Evolutionary conservation across 2,113 vertebrate species (phyloP), one percentile per base, ranked within the genome.

Genomic region (Dascyllus trimaculatus): DNA sequence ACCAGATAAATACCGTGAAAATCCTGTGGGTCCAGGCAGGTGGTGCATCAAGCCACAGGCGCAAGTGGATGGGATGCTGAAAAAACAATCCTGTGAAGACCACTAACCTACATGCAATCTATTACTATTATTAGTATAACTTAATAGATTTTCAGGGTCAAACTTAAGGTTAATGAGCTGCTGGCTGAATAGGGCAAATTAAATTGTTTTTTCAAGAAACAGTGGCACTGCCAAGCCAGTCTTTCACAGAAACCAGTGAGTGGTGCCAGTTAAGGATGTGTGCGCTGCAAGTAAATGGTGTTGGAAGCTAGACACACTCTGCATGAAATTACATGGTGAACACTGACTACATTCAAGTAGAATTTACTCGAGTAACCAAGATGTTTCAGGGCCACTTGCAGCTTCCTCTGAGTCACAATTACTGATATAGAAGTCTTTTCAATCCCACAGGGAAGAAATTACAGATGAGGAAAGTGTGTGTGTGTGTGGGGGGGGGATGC

Each of bases 91-190:
- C 29, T 40, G 15, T 49, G 4, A n/a, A 80, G 60, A 70, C 45
- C 57, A 24, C 13, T 14, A 59, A 82, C 67, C 67, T 76, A 43
- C 53, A 72, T 29, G 49, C 14, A 60, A 78, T 56, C 35, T 71
- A 60, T 80, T 67, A 72, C 49, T n/a, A 51, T 80, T 60, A 66
- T 80, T 71, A 73, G 48, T 51, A 60, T 48, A 64, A 68, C 5
- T 6, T 71, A 54, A 75, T 67, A 49, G n/a, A 65, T 22, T 76
- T 66, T 54, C 21, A 40, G 67, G 66, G 78, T 74, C 71, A 84
- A 75, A 75, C 2, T 1, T 17, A 78, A 86, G 58, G 78, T 68
- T 82, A 86, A 71, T 82, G 48, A 82, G 54, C 65, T 63, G 38
- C 35, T 14, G 46, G 19, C 52, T 62, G 46, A 85, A 73, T 25